These are phyloP conservation scores for Caenorhabditis parvicauda DNA, from an alignment of 2,888 invertebrate genomes.

Conservation along the genomic window DNA sequence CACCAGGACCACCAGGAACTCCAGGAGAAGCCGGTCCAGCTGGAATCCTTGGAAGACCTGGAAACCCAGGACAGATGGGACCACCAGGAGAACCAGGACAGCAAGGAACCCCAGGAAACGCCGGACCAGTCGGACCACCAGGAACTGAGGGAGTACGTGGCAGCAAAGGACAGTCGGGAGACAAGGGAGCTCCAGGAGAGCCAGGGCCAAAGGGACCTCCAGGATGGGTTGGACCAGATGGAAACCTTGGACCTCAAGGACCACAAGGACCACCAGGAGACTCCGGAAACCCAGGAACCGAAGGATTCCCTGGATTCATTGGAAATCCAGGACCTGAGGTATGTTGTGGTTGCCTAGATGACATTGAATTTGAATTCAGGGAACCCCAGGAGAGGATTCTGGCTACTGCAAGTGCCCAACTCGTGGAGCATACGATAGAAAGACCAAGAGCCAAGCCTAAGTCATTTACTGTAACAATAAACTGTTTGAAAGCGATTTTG, in stretches of 20 bases:
- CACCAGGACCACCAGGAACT: conserved; percentile 12
- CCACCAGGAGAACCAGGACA: conserved; percentile 31
- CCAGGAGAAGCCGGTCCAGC: conserved; percentile 25
- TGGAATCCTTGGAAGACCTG: conserved; percentile 20
- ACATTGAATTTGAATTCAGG: conserved; percentile 15
- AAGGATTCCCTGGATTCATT: conserved; percentile 27
- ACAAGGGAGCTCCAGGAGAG: conserved; percentile 26
- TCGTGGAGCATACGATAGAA: conserved; percentile 9
- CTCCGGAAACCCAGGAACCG: conserved; percentile 20
- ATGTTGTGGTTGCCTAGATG: not conserved
- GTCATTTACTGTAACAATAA: too few relatives aligned
- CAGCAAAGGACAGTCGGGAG: conserved; percentile 22
- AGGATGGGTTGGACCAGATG: conserved; percentile 27
- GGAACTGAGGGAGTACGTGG: conserved; percentile 32
- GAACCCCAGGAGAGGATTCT: conserved; percentile 34
- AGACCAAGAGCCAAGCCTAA: too few relatives aligned
- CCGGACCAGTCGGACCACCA: conserved; percentile 27
- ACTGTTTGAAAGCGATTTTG: too few relatives aligned
- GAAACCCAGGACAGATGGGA: conserved; percentile 30
- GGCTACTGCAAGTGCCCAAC: conserved; percentile 41
- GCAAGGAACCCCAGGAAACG: conserved; percentile 31
- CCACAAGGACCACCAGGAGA: conserved; percentile 21
- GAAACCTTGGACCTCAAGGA: conserved; percentile 30
- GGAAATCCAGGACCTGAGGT: conserved; percentile 29
- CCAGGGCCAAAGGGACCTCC: conserved; percentile 25